Evolutionary conservation across 2,888 invertebrate species (phyloP).

Genomic region (Amiota mariae): DNA sequence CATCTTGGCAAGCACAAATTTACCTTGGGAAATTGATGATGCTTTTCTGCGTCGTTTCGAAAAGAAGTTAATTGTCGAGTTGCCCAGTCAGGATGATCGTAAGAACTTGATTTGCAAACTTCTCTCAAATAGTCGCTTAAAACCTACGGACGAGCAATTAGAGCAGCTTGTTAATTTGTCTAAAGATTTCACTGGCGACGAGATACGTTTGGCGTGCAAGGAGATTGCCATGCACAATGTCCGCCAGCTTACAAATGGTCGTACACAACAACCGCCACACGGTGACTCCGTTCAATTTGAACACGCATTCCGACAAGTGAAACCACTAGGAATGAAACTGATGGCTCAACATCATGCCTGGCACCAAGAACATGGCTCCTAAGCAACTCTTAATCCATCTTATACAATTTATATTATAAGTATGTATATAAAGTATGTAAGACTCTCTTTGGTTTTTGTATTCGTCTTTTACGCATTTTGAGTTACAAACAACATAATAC

Average conservation of each 20-base stretch:
- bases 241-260: constrained; percentile 73
- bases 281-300: constrained; percentile 41
- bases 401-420: too few relatives aligned
- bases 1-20: constrained; percentile 89
- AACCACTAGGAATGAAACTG: constrained; percentile 76
- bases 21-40: constrained; percentile 94
- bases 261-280: too few relatives aligned
- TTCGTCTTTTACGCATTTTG: too few relatives aligned
- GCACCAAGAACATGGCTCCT: constrained; percentile 78
- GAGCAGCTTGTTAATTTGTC: constrained; percentile 76
- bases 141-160: constrained; percentile 51
- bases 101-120: constrained; percentile 79
- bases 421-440: too few relatives aligned
- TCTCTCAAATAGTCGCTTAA: constrained; percentile 66
- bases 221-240: constrained; percentile 89
- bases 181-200: constrained; percentile 89
- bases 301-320: constrained; percentile 67
- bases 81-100: constrained; percentile 83
- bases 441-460: too few relatives aligned
- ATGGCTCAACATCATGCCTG: constrained; percentile 78
- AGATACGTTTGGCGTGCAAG: constrained; percentile 89
- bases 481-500: too few relatives aligned
- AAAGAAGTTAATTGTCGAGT: constrained; percentile 86
- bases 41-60: constrained; percentile 91
- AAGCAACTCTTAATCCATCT: background rate